A percentile compares a stretch with the other conserved stretches of the same genome.
Evolutionary conservation across 2,888 invertebrate species (phyloP).

Genomic region (Acanthosepion lycidas): DNA sequence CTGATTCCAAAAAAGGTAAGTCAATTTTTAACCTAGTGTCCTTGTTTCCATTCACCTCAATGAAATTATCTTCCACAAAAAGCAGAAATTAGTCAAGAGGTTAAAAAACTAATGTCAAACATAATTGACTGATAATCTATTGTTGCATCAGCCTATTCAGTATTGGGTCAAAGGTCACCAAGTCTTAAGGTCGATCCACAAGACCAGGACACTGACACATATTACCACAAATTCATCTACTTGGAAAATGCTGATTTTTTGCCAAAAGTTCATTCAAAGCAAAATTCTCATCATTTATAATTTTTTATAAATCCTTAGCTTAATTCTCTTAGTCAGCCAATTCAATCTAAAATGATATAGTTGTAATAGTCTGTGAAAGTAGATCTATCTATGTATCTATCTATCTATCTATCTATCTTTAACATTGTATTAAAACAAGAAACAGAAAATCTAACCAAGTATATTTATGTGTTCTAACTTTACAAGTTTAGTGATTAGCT

Average conservation of each 20-base stretch:
- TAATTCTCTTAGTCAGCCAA: too few relatives aligned
- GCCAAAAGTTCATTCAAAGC: too few relatives aligned
- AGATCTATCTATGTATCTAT: too few relatives aligned
- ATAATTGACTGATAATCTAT: neutral
- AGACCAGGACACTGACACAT: neutral
- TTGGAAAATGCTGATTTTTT: neutral
- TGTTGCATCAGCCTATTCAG: neutral
- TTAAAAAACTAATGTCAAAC: neutral
- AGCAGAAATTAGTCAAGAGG: neutral
- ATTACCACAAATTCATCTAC: neutral
- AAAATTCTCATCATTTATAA: too few relatives aligned
- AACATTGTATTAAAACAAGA: too few relatives aligned
- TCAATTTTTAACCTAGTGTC: neutral
- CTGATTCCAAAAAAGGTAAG: neutral
- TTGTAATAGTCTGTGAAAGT: too few relatives aligned
- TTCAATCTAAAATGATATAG: too few relatives aligned
- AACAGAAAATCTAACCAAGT: too few relatives aligned
- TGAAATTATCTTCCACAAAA: neutral
- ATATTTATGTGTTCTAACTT: too few relatives aligned
- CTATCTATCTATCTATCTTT: too few relatives aligned
- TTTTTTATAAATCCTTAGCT: too few relatives aligned
- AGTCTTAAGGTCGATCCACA: neutral
- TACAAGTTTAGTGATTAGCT: too few relatives aligned
- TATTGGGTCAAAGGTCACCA: neutral
- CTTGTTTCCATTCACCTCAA: neutral